Evolutionary conservation across 2,113 vertebrate genomes (phyloP).

Genomic region (Psammodynastes pulverulentus): DNA sequence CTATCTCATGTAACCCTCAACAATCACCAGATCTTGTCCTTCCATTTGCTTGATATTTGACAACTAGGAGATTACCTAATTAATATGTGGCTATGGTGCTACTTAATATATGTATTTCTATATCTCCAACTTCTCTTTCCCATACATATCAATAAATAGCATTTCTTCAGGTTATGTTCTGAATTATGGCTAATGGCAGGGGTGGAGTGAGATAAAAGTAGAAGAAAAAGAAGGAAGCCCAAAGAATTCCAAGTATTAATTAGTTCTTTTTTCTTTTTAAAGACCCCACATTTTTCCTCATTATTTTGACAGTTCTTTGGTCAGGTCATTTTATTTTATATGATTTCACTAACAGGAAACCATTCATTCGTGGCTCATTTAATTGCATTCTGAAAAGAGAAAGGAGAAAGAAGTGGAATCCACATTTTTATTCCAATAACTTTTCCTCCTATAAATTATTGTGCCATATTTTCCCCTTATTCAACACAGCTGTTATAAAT

Average conservation of each 20-base stretch:
- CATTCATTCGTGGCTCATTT: conserved; percentile 25
- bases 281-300: background rate
- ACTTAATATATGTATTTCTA: background rate
- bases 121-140: background rate
- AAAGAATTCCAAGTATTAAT: background rate
- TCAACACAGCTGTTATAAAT: conserved; percentile 36
- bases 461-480: background rate
- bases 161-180: conserved; percentile 24
- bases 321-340: conserved; percentile 35
- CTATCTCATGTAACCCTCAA: background rate
- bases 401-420: background rate
- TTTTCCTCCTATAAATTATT: background rate
- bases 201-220: background rate
- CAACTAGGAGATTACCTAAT: background rate
- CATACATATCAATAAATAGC: background rate
- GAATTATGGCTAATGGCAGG: background rate
- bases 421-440: background rate
- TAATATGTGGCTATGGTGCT: background rate
- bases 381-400: conserved; percentile 29
- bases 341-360: background rate
- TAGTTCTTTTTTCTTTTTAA: conserved; percentile 2
- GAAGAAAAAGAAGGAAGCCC: background rate
- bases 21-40: background rate
- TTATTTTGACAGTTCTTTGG: conserved; percentile 15
- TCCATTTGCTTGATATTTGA: background rate